Evolutionary conservation across 1,140 invertebrate genomes (phyloP).

Genomic region (Nephotettix cincticeps): DNA sequence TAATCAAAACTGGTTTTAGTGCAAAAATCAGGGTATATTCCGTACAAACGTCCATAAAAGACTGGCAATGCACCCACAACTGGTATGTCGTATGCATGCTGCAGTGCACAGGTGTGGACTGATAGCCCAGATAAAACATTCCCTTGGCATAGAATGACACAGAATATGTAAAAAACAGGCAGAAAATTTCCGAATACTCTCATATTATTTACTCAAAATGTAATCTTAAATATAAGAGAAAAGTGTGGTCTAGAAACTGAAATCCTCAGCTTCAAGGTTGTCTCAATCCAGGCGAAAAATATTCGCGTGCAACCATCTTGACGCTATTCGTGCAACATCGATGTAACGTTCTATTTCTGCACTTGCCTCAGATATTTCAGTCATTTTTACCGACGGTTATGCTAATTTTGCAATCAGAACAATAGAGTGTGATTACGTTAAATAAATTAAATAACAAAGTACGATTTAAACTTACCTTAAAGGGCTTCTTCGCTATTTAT

Average conservation of each 20-base stretch:
- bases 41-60: no score
- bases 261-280: slow-evolving; percentile 38
- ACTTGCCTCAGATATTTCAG: slow-evolving; percentile 6
- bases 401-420: neutral
- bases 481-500: slow-evolving; percentile 37
- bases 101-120: slow-evolving; percentile 31
- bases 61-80: no score
- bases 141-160: no score
- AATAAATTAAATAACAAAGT: slow-evolving; percentile 13
- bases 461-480: slow-evolving; percentile 34
- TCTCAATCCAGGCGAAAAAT: slow-evolving; percentile 42
- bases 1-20: no score
- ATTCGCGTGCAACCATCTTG: slow-evolving; percentile 46
- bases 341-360: slow-evolving; percentile 38
- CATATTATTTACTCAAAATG: no score
- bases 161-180: no score
- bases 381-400: neutral
- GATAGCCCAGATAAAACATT: slow-evolving; percentile 23
- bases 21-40: no score
- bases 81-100: slow-evolving; percentile 23
- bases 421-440: neutral
- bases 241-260: neutral
- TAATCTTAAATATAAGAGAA: no score
- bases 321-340: slow-evolving; percentile 44
- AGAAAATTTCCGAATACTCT: no score